phyloP scores from a whole-genome alignment of 1,140 invertebrate species.

The Drosophila truncata region DNA sequence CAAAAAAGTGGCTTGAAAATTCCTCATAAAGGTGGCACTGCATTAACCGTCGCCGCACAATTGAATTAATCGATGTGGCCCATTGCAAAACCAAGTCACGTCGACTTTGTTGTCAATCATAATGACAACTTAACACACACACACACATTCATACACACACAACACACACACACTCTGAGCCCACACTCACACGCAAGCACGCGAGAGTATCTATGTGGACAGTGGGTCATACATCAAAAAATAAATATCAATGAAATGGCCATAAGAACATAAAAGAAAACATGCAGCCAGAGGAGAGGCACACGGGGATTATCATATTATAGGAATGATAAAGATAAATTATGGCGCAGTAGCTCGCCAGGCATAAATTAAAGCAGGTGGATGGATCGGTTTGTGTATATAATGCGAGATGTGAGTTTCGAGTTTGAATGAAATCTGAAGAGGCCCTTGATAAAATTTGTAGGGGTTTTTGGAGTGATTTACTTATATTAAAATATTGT shows the following conservation, averaged over 20 bases:
- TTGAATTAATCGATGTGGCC: constrained; percentile 46
- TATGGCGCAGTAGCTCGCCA: constrained; percentile 39
- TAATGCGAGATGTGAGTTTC: no score
- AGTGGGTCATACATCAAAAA: constrained; percentile 51
- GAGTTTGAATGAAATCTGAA: constrained; percentile 7
- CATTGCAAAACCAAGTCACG: constrained; percentile 50
- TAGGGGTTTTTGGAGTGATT: not conserved
- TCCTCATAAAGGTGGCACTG: constrained; percentile 31
- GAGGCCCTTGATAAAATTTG: not conserved
- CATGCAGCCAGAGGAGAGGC: constrained; percentile 13
- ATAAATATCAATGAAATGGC: constrained; percentile 33
- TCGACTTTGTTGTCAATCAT: constrained; percentile 55
- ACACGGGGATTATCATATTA: constrained; percentile 44
- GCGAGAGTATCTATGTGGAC: constrained; percentile 33
- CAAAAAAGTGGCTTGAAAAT: not conserved
- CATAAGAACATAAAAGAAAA: constrained; percentile 15
- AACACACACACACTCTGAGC: not conserved
- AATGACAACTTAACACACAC: constrained; percentile 55
- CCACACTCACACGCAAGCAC: not conserved
- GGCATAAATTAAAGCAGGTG: constrained; percentile 49
- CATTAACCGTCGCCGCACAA: constrained; percentile 38
- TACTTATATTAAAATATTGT: not conserved
- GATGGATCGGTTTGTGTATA: constrained; percentile 8
- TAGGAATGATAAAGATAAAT: constrained; percentile 53
- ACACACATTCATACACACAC: not conserved